Percentiles rank a stretch among this genome's conserved stretches.
These are phyloP conservation scores for Nymphalis urticae DNA, from an alignment of 2,888 invertebrate genomes.

Conservation along the genomic window DNA sequence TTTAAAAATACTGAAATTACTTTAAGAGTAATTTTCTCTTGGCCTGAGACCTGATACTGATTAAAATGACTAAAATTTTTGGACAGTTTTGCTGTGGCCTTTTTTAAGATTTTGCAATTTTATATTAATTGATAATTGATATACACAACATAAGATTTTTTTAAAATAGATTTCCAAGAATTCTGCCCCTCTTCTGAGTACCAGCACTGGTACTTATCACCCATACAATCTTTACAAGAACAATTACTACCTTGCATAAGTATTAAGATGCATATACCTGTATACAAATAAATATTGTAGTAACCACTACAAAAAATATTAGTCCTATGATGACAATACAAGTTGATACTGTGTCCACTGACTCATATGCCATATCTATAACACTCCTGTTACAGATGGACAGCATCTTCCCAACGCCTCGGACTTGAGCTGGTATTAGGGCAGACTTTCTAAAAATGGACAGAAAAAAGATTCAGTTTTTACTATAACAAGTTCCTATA, in stretches of 20 bases:
- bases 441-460: constrained; percentile 79
- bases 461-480: constrained; percentile 14
- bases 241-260: background rate
- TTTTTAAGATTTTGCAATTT: too few relatives aligned
- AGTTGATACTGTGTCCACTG: constrained; percentile 92
- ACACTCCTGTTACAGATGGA: constrained; percentile 83
- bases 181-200: too few relatives aligned
- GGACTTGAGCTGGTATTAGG: constrained; percentile 87
- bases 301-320: constrained; percentile 88
- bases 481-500: too few relatives aligned
- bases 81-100: too few relatives aligned
- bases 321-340: constrained; percentile 93
- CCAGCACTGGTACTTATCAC: too few relatives aligned
- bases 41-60: too few relatives aligned
- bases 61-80: too few relatives aligned
- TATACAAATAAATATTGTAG: constrained; percentile 90
- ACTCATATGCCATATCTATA: constrained; percentile 85
- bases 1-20: too few relatives aligned
- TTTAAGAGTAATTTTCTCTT: too few relatives aligned
- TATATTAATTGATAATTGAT: too few relatives aligned
- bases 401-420: constrained; percentile 87
- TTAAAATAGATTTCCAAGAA: too few relatives aligned
- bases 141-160: too few relatives aligned
- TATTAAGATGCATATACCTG: constrained; percentile 80
- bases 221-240: background rate